Base-by-base conservation (phyloP, 2,113 vertebrate species). In the Aepyceros melampus region DNA sequence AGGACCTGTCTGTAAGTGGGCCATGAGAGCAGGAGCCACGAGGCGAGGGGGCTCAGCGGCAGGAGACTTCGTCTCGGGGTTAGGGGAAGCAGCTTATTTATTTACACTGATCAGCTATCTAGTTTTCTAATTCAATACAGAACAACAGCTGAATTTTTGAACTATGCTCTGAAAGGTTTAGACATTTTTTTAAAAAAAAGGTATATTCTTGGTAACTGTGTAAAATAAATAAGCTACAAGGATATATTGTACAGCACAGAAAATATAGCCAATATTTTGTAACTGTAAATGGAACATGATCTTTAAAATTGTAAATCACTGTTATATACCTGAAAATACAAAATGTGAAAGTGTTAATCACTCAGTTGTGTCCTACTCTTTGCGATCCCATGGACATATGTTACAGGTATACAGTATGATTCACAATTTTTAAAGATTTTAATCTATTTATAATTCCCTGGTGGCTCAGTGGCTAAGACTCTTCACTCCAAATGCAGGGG, bases 141-240 rank as follows among this genome's bases (percentile, higher is more conserved):
- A 82, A 13, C 15, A 91, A 94, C 17, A 58, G 74, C 64, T 83
- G 88, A 81, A 64, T 60, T 96, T 91, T 90, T 85, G 5, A 81
- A n/a, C 90, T 36, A 25, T 36, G 81, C 49, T 89, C 95, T 19
- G 12, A 93, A 85, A 95, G 33, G 29, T 49, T 87, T 92, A 29
- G 67, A 93, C 27, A 49, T 55, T 51, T 47, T 47, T n/a, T n/a
- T n/a, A n/a, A 4, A 7, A 45, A 71, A 56, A 67, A 87, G 60
- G 9, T 55, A 21, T 60, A 64, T 43, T 71, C 40, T 78, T 88
- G 53, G 56, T 79, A 93, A 82, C 4, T 47, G 51, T n/a, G n/a
- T n/a, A 36, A 55, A 83, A 83, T 36, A 83, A 36, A 83, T 55
- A 55, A 83, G 51, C 51, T 55, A 25, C 33, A 55, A 51, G 81